Base-by-base conservation (phyloP, 2,888 invertebrate species). In the Globia sparganii region DNA sequence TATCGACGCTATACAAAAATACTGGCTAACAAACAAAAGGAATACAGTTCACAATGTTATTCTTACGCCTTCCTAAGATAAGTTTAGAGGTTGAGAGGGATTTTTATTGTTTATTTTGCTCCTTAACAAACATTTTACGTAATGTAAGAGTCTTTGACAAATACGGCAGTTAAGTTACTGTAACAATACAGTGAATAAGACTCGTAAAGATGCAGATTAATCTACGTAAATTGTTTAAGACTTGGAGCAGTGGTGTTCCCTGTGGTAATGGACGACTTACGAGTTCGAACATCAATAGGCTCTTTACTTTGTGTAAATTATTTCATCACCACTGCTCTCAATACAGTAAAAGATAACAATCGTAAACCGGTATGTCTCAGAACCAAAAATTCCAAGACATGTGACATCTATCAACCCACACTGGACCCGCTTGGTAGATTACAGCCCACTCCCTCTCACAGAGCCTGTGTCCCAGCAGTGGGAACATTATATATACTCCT, bases 1-100 rank as follows among this genome's bases (percentile, higher is more conserved):
- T 94, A 93, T 92, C 91, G 89, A 90, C 90, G 88, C 86, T 85
- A 89, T 87, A 89, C 90, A 91, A 93, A 93, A 92, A 93, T 92
- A 90, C 91, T 86, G 87, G 87, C 85, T 79, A 89, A 92, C 91
- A 91, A 92, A 92, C 93, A 93, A 93, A 91, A 88, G 85, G 86
- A 88, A 87, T 83, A 86, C 81, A 86, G 68, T 81, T 83, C 78
- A 78, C 66, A 79, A 77, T 80, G 81, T 87, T 89, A 85, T 88
- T 87, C 79, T 81, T 79, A 80, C 80, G 78, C 80, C 65, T 84
- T 80, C 56, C 74, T 46, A 28, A 83, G 86, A 90, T 88, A 89
- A 84, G 78, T 87, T 86, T 81, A 80, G 81, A 83, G 82, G 83
- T 80, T 70, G 65, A 68, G 69, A n/a, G 43, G 64, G 59, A 34